Evolutionary conservation across 1,140 invertebrate genomes (phyloP).

Genomic region (Drosophila pruinosa): DNA sequence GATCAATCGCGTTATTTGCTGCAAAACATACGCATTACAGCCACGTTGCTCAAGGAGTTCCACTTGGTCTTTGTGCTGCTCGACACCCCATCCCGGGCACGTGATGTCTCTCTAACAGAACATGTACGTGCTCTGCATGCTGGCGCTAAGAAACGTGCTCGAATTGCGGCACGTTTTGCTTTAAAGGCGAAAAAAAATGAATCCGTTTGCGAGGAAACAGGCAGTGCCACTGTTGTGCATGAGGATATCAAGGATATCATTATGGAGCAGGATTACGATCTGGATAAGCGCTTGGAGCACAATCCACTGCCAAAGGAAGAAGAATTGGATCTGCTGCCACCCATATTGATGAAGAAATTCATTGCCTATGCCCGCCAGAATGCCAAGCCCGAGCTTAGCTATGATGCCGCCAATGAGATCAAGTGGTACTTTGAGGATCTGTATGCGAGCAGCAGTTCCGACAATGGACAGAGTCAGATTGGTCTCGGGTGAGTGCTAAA

Average conservation of each 20-base stretch:
- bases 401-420: slow-evolving; percentile 87
- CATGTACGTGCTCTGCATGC: slow-evolving; percentile 69
- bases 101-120: slow-evolving; percentile 83
- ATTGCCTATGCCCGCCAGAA: slow-evolving; percentile 95
- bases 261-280: slow-evolving; percentile 55
- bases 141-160: slow-evolving; percentile 56
- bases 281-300: slow-evolving; percentile 86
- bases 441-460: slow-evolving; percentile 71
- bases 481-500: slow-evolving; percentile 53
- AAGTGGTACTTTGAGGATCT: slow-evolving; percentile 93
- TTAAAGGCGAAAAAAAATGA: slow-evolving; percentile 55
- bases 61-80: slow-evolving; percentile 96
- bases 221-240: not conserved
- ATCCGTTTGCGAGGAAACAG: slow-evolving; percentile 47
- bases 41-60: slow-evolving; percentile 94
- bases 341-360: slow-evolving; percentile 92
- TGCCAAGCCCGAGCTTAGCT: slow-evolving; percentile 91
- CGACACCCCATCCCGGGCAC: slow-evolving; percentile 89
- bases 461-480: slow-evolving; percentile 42
- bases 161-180: slow-evolving; percentile 51
- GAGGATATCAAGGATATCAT: slow-evolving; percentile 31
- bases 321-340: slow-evolving; percentile 88
- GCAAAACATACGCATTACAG: slow-evolving; percentile 94
- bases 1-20: slow-evolving; percentile 93
- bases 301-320: slow-evolving; percentile 83